A percentile compares a stretch with the other conserved stretches of the same genome.
Conservation (phyloP, 2,797 vertebrate genomes). For the Pipistrellus kuhlii region DNA sequence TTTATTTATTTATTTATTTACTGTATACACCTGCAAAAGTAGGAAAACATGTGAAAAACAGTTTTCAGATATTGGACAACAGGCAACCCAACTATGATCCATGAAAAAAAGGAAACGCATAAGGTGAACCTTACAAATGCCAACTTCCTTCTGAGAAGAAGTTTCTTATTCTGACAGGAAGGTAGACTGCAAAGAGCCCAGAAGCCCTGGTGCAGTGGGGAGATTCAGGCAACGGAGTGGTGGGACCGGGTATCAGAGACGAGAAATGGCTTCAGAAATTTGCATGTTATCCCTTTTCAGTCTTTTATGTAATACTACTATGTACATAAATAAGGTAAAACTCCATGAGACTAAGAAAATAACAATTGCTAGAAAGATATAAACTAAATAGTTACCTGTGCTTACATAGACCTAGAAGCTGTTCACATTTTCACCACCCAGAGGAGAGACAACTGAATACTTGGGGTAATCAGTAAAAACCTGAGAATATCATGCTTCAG, state of each 20-base stretch:
- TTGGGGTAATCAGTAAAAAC: not conserved
- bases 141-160: not conserved
- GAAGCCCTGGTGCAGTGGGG: not conserved
- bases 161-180: not conserved
- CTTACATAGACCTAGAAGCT: not conserved
- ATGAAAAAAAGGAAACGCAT: not conserved
- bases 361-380: not conserved
- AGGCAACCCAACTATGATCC: not conserved
- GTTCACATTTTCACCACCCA: not conserved
- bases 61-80: not conserved
- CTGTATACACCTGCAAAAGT: not conserved
- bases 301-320: not conserved
- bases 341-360: not conserved
- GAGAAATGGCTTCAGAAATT: not conserved
- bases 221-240: not conserved
- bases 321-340: not conserved
- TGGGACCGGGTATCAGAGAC: not conserved
- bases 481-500: not conserved
- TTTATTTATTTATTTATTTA: not conserved
- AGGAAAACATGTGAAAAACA: not conserved
- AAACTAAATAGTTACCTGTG: conserved; percentile 1
- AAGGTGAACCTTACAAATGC: not conserved
- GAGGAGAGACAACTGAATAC: not conserved
- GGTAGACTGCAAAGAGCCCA: not conserved
- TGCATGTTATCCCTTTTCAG: not conserved